Percentiles rank a stretch among this genome's conserved stretches.
Conservation (phyloP, 2,888 invertebrate genomes). For the Argyresthia albistria region DNA sequence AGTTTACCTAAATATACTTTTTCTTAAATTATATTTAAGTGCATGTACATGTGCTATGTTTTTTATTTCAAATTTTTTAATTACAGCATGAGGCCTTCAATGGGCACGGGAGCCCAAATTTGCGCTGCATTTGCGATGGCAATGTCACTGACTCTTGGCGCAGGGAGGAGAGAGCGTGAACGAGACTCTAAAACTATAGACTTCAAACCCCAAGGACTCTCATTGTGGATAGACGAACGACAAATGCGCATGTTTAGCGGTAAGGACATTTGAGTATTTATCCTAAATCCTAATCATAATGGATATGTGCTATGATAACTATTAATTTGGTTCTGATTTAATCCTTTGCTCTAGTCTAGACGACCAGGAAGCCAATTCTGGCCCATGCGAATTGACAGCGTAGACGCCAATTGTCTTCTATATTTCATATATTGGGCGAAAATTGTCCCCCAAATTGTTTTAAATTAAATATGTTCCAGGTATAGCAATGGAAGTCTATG, state of each 20-base stretch:
- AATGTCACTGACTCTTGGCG: constrained; percentile 47
- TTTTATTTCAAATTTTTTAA: neutral
- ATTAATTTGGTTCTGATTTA: too few species aligned
- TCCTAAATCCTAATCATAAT: too few species aligned
- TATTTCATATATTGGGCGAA: too few species aligned
- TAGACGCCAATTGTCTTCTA: too few species aligned
- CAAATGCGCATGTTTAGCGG: constrained; percentile 94
- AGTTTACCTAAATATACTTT: neutral
- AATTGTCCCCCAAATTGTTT: too few species aligned
- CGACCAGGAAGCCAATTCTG: too few species aligned
- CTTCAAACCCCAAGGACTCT: constrained; percentile 73
- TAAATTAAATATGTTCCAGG: constrained; percentile 60
- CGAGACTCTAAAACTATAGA: constrained; percentile 23
- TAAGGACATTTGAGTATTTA: constrained; percentile 43
- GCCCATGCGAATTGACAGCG: too few species aligned
- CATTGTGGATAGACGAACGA: constrained; percentile 92
- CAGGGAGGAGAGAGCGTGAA: constrained; percentile 51
- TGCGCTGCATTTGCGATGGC: constrained; percentile 12
- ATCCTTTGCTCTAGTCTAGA: too few species aligned
- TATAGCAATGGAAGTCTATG: constrained; percentile 89
- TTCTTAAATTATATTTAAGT: neutral
- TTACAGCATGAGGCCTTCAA: constrained; percentile 43
- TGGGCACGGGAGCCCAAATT: neutral
- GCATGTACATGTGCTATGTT: neutral
- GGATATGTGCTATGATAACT: too few species aligned